These are phyloP conservation scores for Riptortus pedestris DNA, from an alignment of 1,140 invertebrate genomes.

Conservation along the genomic window DNA sequence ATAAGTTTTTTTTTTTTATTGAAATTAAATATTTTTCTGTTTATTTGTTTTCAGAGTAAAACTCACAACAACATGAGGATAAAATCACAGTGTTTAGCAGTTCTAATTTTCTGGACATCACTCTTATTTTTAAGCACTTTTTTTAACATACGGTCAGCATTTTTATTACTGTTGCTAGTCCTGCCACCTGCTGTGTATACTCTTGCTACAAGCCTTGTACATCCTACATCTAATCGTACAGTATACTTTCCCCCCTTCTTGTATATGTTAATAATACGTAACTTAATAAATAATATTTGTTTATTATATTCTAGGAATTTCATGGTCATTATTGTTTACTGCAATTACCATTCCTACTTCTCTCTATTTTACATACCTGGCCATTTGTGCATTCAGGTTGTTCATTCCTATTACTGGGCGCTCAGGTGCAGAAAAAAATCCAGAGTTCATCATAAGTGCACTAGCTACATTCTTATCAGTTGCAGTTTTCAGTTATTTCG, in stretches of 20 bases:
- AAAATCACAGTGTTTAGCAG: not conserved
- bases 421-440: not conserved
- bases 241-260: not conserved
- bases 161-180: not conserved
- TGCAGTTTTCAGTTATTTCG: not conserved
- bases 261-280: not conserved
- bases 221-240: not conserved
- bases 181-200: not conserved
- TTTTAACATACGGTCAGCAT: conserved; percentile 1
- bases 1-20: not conserved
- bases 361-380: not conserved
- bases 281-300: not conserved
- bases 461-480: not conserved
- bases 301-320: not conserved
- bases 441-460: not conserved
- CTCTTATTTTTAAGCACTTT: not conserved
- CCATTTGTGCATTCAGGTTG: not conserved
- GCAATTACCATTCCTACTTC: not conserved
- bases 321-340: not conserved
- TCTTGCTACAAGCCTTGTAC: not conserved
- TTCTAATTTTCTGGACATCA: not conserved
- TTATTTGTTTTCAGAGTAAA: not conserved
- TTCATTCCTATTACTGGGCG: conserved; percentile 10
- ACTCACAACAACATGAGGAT: not conserved
- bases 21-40: not conserved